A percentile compares a stretch with the other conserved stretches of the same genome.
phyloP scores from a whole-genome alignment of 1,140 invertebrate species.

The Onthophagus taurus region DNA sequence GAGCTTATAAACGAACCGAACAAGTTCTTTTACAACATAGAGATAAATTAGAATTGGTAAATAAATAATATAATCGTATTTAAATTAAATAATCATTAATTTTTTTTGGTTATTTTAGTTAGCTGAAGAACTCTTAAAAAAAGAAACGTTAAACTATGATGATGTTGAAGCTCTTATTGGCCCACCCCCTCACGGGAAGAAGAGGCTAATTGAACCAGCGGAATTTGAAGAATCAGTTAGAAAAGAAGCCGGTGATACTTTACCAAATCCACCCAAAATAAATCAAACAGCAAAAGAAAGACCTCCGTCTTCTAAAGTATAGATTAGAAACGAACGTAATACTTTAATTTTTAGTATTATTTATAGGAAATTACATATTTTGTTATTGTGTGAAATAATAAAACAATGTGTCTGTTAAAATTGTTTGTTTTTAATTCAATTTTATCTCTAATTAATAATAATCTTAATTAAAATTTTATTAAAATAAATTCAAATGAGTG shows the following conservation, averaged over 20 bases:
- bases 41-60: conserved; percentile 75
- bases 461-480: no score
- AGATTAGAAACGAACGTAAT: no score
- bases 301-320: conserved; percentile 2
- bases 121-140: conserved; percentile 73
- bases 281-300: conserved; percentile 13
- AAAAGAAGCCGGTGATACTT: conserved; percentile 28
- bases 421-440: no score
- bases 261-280: conserved; percentile 6
- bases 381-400: no score
- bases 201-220: conserved; percentile 62
- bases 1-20: conserved; percentile 79
- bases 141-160: conserved; percentile 86
- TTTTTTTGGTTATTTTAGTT: conserved; percentile 62
- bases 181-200: conserved; percentile 74
- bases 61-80: conserved; percentile 19
- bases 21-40: conserved; percentile 66
- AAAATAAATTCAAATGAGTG: no score
- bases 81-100: neutral
- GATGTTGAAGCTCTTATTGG: conserved; percentile 85
- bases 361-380: no score
- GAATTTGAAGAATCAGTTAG: conserved; percentile 64
- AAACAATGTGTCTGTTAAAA: no score
- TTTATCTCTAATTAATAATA: no score
- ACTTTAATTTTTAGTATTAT: neutral